Percentiles rank a stretch among this genome's conserved stretches.
These are phyloP conservation scores for Diadumene lineata DNA, from an alignment of 92 coral and sea anemone genomes.

Conservation along the genomic window DNA sequence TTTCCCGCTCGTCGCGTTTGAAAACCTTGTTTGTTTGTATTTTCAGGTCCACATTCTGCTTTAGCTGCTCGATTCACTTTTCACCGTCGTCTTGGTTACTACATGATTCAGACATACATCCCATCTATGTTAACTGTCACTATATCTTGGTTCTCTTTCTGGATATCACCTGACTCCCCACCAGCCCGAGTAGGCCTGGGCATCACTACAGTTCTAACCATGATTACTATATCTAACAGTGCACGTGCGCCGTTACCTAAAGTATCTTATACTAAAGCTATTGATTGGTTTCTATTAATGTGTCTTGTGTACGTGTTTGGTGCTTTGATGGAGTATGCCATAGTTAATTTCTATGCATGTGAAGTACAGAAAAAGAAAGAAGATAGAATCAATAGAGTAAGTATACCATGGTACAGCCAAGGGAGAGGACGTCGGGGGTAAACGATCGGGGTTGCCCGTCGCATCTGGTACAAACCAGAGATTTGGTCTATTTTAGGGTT, in stretches of 20 bases:
- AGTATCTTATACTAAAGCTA: conserved; percentile 91
- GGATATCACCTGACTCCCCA: conserved; percentile 96
- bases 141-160: conserved; percentile 95
- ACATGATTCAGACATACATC: conserved; percentile 95
- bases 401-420: neutral
- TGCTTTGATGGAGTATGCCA: conserved; percentile 94
- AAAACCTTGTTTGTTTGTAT: neutral
- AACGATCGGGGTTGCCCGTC: too few species aligned
- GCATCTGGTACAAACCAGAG: too few species aligned
- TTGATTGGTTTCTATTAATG: conserved; percentile 95
- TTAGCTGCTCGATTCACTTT: conserved; percentile 85
- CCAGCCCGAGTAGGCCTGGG: conserved; percentile 99
- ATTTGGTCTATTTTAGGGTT: too few species aligned
- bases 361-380: conserved; percentile 62
- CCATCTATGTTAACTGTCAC: conserved; percentile 95
- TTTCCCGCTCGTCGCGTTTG: too few species aligned
- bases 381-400: conserved; percentile 22
- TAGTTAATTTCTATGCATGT: conserved; percentile 86
- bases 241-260: conserved; percentile 99
- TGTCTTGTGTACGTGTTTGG: conserved; percentile 97
- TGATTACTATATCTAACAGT: conserved; percentile 96
- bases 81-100: conserved; percentile 99
- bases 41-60: conserved; percentile 90
- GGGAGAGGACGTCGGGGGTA: too few species aligned
- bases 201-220: conserved; percentile 92